phyloP scores from a whole-genome alignment of 2,113 vertebrate species.

The Oncorhynchus mykiss region DNA sequence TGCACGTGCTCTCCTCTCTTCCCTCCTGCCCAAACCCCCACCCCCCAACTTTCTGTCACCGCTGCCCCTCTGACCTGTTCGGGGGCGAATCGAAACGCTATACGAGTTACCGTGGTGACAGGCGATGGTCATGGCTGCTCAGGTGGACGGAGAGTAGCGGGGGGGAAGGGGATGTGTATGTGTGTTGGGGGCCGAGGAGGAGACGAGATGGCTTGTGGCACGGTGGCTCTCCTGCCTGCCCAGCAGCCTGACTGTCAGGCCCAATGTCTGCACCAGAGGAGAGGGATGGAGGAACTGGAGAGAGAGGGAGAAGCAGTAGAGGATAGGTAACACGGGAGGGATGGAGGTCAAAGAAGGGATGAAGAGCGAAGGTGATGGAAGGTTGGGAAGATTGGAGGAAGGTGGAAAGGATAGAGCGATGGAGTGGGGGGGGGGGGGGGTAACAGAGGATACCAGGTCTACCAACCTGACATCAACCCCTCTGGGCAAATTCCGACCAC shows the following conservation, averaged over 20 bases:
- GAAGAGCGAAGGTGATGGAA: neutral
- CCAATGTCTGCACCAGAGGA: conserved; percentile 20
- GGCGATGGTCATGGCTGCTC: conserved; percentile 33
- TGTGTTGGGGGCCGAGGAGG: neutral
- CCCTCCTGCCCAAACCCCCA: neutral
- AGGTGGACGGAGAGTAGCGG: conserved; percentile 38
- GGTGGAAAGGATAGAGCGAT: neutral
- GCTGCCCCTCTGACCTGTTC: conserved; percentile 28
- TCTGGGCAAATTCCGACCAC: neutral
- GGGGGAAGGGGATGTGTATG: neutral
- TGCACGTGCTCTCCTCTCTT: neutral
- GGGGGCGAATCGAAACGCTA: conserved; percentile 3
- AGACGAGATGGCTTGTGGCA: conserved; percentile 48
- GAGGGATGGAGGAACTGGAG: neutral
- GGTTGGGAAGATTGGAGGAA: neutral
- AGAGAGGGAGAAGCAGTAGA: neutral
- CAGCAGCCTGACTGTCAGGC: conserved; percentile 30
- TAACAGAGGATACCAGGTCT: conserved; percentile 1
- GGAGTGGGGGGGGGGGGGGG: neutral
- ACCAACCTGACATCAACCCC: conserved; percentile 4
- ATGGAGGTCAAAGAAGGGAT: neutral
- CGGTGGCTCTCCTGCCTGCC: conserved; percentile 29
- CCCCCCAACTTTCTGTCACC: too few species aligned
- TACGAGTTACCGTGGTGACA: conserved; percentile 22
- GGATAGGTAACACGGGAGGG: neutral